Percentiles rank a stretch among this genome's conserved stretches.
phyloP scores from a whole-genome alignment of 1,140 invertebrate species.

The Tetraneura akinire region DNA sequence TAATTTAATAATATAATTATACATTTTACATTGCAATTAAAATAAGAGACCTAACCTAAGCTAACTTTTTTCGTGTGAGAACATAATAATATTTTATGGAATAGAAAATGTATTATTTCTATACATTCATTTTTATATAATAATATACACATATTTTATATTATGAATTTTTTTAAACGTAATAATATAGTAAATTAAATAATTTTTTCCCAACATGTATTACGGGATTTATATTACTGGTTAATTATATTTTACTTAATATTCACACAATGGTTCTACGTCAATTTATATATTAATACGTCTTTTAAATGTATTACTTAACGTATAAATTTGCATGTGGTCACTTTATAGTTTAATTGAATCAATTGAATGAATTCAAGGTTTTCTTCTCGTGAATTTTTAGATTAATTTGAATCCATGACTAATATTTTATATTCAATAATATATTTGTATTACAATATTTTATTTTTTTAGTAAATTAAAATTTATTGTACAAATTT shows the following conservation, averaged over 20 bases:
- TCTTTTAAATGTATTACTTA: constrained; percentile 9
- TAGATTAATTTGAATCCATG: background rate
- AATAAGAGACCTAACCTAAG: too few relatives aligned
- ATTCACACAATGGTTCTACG: background rate
- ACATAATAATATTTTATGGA: too few relatives aligned
- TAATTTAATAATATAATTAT: too few relatives aligned
- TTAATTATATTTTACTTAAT: constrained; percentile 10
- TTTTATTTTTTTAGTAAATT: too few relatives aligned
- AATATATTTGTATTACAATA: background rate
- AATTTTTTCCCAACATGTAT: too few relatives aligned
- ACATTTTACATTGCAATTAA: too few relatives aligned
- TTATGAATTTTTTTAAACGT: too few relatives aligned
- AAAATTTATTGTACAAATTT: too few relatives aligned
- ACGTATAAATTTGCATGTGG: background rate
- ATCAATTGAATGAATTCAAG: constrained; percentile 36
- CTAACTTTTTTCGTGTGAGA: too few relatives aligned
- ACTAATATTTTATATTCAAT: background rate
- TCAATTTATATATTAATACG: background rate
- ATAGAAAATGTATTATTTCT: too few relatives aligned
- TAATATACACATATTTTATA: too few relatives aligned
- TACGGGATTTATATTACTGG: background rate
- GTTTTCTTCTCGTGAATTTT: background rate
- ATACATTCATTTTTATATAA: too few relatives aligned
- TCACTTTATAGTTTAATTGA: constrained; percentile 43
- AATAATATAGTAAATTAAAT: background rate